Evolutionary conservation across 2,888 invertebrate species (phyloP).

Genomic region (Nezara viridula): DNA sequence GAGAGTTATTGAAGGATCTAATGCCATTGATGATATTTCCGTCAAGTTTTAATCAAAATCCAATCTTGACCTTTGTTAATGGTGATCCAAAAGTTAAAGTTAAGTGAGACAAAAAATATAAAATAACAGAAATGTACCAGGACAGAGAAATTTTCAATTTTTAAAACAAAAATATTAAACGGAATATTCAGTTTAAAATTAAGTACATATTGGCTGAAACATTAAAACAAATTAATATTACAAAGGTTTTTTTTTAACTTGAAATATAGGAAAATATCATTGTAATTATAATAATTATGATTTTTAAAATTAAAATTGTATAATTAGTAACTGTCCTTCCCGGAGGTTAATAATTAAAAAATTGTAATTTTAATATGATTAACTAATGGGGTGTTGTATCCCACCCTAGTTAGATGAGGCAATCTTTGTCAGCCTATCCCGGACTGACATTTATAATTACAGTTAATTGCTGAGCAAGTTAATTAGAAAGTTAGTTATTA

Average conservation of each 20-base stretch:
- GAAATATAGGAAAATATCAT: too few species aligned
- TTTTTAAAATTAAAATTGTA: neutral
- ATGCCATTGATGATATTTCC: too few species aligned
- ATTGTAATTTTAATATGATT: constrained; percentile 19
- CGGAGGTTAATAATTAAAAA: neutral
- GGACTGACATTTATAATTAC: constrained; percentile 23
- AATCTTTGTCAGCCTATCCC: constrained; percentile 31
- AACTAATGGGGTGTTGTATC: neutral
- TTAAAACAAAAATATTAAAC: too few species aligned
- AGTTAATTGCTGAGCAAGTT: constrained; percentile 13
- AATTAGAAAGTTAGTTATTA: constrained; percentile 41
- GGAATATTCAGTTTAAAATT: too few species aligned
- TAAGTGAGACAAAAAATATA: too few species aligned
- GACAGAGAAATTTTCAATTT: too few species aligned
- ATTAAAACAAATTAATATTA: neutral
- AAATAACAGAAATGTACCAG: too few species aligned
- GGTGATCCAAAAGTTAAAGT: too few species aligned
- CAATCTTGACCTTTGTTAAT: too few species aligned
- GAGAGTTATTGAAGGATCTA: too few species aligned
- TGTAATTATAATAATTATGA: neutral
- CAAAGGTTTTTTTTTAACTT: too few species aligned
- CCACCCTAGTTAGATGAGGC: neutral
- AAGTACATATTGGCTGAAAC: neutral
- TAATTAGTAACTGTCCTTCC: neutral
- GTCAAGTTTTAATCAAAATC: too few species aligned